phyloP scores from a whole-genome alignment of 2,797 vertebrate species.

The Bryconaethiops microstoma region DNA sequence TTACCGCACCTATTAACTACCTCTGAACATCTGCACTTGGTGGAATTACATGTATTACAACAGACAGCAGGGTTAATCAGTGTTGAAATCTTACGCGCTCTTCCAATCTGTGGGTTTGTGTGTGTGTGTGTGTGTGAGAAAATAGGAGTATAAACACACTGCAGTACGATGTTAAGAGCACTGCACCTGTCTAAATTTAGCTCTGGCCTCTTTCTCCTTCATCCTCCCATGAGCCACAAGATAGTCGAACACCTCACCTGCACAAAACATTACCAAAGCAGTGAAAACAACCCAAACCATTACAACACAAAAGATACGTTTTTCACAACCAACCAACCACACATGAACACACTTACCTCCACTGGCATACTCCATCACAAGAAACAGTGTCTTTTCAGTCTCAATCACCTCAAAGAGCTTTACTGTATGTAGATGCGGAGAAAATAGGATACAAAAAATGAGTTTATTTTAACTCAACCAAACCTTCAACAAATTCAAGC shows the following conservation, averaged over 20 bases:
- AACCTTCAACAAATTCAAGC: background rate
- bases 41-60: background rate
- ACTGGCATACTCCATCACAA: conserved; percentile 99
- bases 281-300: conserved; percentile 1
- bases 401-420: conserved; percentile 99
- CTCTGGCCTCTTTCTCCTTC: conserved; percentile 96
- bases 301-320: background rate
- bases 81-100: background rate
- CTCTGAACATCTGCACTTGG: background rate
- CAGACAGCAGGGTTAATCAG: background rate
- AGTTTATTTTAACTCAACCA: too few relatives aligned
- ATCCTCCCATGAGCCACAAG: conserved; percentile 96
- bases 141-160: conserved; percentile 1
- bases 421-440: conserved; percentile 69
- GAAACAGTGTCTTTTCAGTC: conserved; percentile 97
- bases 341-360: conserved; percentile 85
- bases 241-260: conserved; percentile 95
- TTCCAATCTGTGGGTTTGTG: background rate
- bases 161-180: conserved; percentile 54
- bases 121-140: background rate
- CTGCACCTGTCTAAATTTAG: conserved; percentile 96
- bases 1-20: background rate
- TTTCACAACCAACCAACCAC: conserved; percentile 1
- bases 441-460: too few relatives aligned
- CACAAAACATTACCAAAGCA: conserved; percentile 47